phyloP scores from a whole-genome alignment of 64 coral and sea anemone genomes.

The Trachythela sp. region DNA sequence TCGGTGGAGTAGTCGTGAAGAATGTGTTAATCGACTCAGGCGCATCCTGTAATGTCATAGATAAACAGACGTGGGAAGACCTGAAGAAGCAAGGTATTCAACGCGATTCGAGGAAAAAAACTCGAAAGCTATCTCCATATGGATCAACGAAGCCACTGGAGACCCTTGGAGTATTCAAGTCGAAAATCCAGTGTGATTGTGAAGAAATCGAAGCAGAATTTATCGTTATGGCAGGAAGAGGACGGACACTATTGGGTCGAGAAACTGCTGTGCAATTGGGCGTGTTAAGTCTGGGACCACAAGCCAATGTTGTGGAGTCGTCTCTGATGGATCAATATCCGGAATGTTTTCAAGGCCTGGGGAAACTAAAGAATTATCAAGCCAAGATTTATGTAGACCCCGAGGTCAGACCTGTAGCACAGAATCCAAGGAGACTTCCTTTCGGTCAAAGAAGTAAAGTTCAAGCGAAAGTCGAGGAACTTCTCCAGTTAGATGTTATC shows the following conservation, averaged over 20 bases:
- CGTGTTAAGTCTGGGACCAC: background rate
- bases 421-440: background rate
- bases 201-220: background rate
- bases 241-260: background rate
- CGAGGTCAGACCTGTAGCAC: background rate
- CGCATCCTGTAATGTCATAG: background rate
- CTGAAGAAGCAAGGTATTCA: background rate
- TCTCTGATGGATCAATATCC: background rate
- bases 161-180: background rate
- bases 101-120: background rate
- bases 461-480: background rate
- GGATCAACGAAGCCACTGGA: background rate
- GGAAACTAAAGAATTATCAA: background rate
- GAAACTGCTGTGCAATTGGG: slow-evolving; percentile 14
- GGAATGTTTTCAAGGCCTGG: background rate
- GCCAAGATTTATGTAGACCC: background rate
- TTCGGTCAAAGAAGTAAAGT: background rate
- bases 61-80: background rate
- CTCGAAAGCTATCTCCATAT: background rate
- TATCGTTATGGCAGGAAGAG: background rate
- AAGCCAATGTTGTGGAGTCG: background rate
- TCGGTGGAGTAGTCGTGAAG: background rate
- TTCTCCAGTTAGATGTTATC: background rate
- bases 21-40: background rate
- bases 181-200: background rate